Percentiles rank a stretch among this genome's conserved stretches.
Conservation (phyloP, 2,888 invertebrate genomes). For the Aspidiotus destructor region DNA sequence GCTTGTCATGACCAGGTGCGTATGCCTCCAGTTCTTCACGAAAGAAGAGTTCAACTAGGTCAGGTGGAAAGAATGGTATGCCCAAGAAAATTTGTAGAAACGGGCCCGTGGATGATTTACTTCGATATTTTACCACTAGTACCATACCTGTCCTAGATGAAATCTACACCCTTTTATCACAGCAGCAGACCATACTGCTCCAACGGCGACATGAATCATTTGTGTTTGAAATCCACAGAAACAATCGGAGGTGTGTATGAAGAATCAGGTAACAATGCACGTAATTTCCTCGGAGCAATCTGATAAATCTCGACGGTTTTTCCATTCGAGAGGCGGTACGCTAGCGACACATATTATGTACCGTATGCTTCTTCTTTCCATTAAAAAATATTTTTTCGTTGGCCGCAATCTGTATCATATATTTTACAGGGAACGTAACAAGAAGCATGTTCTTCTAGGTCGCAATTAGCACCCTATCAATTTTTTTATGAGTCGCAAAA, state of each 20-base stretch:
- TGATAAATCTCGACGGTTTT: background rate
- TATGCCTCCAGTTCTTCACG: too few species aligned
- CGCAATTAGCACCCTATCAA: background rate
- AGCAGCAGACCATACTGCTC: background rate
- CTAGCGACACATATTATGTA: background rate
- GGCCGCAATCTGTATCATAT: too few species aligned
- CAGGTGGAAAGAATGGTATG: background rate
- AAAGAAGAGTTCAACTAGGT: too few species aligned
- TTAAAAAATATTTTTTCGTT: too few species aligned
- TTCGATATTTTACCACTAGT: background rate
- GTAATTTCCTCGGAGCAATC: background rate
- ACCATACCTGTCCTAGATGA: background rate
- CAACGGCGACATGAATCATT: background rate
- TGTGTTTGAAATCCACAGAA: background rate
- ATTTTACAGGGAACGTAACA: too few species aligned
- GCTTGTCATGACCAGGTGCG: too few species aligned
- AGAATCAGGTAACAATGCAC: too few species aligned
- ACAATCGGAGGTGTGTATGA: background rate
- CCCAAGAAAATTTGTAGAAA: slow-evolving; percentile 9
- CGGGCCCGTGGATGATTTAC: background rate
- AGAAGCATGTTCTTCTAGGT: too few species aligned
- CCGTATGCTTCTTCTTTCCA: background rate
- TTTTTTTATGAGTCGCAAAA: background rate
- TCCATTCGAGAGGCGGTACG: background rate
- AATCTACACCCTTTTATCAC: background rate